Base-by-base conservation (phyloP, 2,113 vertebrate species). In the Cephalopholis sonnerati region DNA sequence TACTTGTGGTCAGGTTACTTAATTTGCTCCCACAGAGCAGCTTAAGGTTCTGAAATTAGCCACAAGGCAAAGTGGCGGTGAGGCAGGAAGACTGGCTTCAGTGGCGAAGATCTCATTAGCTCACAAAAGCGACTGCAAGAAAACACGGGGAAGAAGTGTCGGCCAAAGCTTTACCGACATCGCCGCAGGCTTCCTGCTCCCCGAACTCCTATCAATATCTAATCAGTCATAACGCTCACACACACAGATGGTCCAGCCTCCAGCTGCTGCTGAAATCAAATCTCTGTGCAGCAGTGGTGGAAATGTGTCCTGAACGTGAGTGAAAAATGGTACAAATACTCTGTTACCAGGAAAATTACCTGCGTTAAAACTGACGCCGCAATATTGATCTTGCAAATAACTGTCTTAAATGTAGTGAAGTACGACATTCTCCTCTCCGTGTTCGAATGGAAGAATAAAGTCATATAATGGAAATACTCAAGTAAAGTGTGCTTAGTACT, bases 1-100 rank as follows among this genome's bases (percentile, higher is more conserved):
- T 63, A 54, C 63, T 69, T 29, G 46, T 32, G 17, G 65, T 74
- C 53, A 46, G 82, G 79, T 87, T 86, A 89, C 79, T 90, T 87
- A 80, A 90, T 82, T 87, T 89, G 44, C 84, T 88, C 74, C 70
- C 70, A 67, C 78, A 75, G 84, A 87, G 80, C 92, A 89, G 89
- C 84, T 94, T 93, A 94, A 39, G 57, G 77, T 58, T 61, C 88
- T 84, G 82, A 83, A 93, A 92, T 94, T 93, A 94, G 91, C 88
- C 25, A 20, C 41, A 32, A 76, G 81, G 69, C 36, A 59, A 54
- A 81, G 69, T 25, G 39, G 46, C 8, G 16, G 39, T 25, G 46
- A 77, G 74, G 73, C 3, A 66, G 62, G 36, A 78, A 65, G 81
- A 74, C 63, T 36, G 66, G 70, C 86, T 83, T 89, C 73, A 68